Evolutionary conservation across 2,888 invertebrate species (phyloP), one percentile per base, ranked within the genome.

Genomic region (Thymelicus sylvestris): DNA sequence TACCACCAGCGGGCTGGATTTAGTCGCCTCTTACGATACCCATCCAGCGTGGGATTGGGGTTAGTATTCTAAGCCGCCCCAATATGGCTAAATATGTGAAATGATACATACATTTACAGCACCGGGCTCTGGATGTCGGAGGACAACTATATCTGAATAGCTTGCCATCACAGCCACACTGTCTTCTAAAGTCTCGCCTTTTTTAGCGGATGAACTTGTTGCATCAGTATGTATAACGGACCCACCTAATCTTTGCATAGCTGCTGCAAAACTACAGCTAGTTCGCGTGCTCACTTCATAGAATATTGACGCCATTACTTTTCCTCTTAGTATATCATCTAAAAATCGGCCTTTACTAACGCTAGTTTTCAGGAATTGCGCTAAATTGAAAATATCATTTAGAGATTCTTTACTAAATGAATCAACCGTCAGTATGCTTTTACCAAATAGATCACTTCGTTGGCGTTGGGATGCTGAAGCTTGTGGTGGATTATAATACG

Each of bases 281-380:
- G 99, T 99, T 73, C 99, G 95, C 0, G 99, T 99, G 85, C 99
- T 99, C 0, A 97, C 98, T 95, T 99, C 99, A 89, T 98, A 99
- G 90, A 99, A 99, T 84, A 99, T 96, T 0, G 97, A 98, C 4
- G 98, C 97, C 98, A 99, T 97, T 4, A 99, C 95, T 94, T 98
- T 98, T 55, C 99, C 99, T 86, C 96, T 96, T 50, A 99, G 91
- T 75, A 99, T 95, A 82, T 98, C 97, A 85, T 98, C 98, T 64
- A 99, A 88, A 0, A 96, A 95, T 52, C 97, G 94, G 74, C 98
- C 98, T 86, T 98, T 98, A 13, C 95, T 95, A 0, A 99, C 97
- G 74, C 96, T 96, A 24, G 95, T 95, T 78, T 98, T 96, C 87
- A 98, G 97, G 65, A 96, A 95, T 86, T 98, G 98, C 0, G 99